Evolutionary conservation across 2,113 vertebrate species (phyloP).

Genomic region (Hassar affinis): DNA sequence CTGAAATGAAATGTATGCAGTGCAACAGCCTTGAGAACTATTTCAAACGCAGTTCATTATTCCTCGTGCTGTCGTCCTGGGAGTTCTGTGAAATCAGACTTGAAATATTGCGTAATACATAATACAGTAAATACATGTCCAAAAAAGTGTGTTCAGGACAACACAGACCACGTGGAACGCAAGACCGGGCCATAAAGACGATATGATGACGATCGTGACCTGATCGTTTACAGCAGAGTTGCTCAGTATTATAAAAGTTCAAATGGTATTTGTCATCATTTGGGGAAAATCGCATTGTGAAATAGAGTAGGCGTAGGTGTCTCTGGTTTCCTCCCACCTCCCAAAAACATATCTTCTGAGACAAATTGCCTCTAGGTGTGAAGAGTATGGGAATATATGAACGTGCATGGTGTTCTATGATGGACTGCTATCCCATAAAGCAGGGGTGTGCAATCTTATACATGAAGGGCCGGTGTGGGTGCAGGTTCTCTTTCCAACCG

Average conservation of each 20-base stretch:
- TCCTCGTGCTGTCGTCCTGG: not conserved
- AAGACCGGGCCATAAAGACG: not conserved
- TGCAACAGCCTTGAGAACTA: not conserved
- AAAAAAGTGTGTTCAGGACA: not conserved
- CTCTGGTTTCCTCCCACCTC: not conserved
- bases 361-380: not conserved
- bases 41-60: not conserved
- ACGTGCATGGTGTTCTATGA: not conserved
- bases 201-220: not conserved
- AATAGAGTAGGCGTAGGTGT: not conserved
- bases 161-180: not conserved
- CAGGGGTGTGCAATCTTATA: too few species aligned
- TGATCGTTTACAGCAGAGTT: not conserved
- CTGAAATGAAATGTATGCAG: not conserved
- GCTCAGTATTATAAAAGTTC: not conserved
- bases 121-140: too few species aligned
- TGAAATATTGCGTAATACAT: not conserved
- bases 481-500: too few species aligned
- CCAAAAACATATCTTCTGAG: not conserved
- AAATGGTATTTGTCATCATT: not conserved
- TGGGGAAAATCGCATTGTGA: not conserved
- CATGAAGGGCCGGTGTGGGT: too few species aligned
- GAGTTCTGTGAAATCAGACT: not conserved
- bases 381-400: too few species aligned
- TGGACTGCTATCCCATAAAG: not conserved